Evolutionary conservation across 2,797 vertebrate genomes (phyloP).

Genomic region (Philypnodon macrostomus): DNA sequence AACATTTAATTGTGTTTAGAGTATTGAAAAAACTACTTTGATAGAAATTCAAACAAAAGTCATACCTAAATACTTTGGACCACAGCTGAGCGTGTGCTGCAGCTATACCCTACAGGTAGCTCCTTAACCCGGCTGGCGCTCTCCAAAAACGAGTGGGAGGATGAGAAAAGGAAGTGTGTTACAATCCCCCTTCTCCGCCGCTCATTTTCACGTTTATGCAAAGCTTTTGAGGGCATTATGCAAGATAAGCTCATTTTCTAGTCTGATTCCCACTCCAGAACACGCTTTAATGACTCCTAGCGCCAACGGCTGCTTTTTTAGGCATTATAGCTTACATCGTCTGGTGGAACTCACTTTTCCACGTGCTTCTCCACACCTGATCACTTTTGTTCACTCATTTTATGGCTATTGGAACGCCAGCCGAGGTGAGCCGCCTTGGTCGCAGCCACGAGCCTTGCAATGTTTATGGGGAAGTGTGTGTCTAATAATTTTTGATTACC

Average conservation of each 20-base stretch:
- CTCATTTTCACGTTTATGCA: conserved; percentile 79
- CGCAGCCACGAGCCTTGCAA: conserved; percentile 73
- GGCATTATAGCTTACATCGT: conserved; percentile 62
- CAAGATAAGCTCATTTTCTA: conserved; percentile 83
- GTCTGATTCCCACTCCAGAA: conserved; percentile 76
- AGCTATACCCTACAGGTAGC: conserved; percentile 79
- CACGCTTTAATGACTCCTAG: conserved; percentile 79
- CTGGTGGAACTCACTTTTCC: conserved; percentile 60
- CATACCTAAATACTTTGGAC: too few species aligned
- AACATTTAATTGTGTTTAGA: too few species aligned
- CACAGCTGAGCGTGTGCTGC: conserved; percentile 46
- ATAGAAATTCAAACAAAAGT: too few species aligned
- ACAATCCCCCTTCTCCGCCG: conserved; percentile 63
- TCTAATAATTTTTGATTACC: conserved; percentile 85
- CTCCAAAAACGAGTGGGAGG: conserved; percentile 77
- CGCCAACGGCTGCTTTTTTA: conserved; percentile 73
- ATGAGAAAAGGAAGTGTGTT: conserved; percentile 70
- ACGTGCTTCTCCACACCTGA: conserved; percentile 72
- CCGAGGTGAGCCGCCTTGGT: conserved; percentile 72
- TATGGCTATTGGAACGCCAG: conserved; percentile 67
- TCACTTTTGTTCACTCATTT: conserved; percentile 72
- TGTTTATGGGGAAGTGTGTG: conserved; percentile 78
- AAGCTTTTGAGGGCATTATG: conserved; percentile 81
- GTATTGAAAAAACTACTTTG: too few species aligned
- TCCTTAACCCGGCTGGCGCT: conserved; percentile 65